Conservation (phyloP, 2,797 vertebrate genomes). For the Danio albolineatus region DNA sequence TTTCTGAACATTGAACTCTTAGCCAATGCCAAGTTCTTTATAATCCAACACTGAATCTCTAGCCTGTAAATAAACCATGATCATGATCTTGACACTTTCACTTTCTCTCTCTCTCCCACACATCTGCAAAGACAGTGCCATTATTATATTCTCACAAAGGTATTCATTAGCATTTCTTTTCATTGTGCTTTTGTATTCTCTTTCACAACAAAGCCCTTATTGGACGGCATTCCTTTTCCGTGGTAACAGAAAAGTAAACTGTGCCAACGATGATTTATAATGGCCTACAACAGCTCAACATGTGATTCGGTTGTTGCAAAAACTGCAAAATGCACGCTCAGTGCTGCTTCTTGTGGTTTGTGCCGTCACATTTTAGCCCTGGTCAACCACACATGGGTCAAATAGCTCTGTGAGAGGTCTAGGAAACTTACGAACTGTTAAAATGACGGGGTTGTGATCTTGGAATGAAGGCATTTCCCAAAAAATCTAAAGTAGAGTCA, state of each 20-base stretch:
- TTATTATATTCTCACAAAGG: not conserved
- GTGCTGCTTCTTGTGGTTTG: too few relatives aligned
- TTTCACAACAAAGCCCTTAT: conserved; percentile 7
- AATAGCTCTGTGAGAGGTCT: conserved; percentile 13
- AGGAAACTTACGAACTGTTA: conserved; percentile 1
- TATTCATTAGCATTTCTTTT: conserved; percentile 21
- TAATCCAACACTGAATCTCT: not conserved
- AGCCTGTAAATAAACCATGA: conserved; percentile 9
- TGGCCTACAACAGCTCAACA: not conserved
- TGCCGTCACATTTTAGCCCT: not conserved
- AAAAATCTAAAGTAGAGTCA: not conserved
- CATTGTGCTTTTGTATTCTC: not conserved
- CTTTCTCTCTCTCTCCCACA: conserved; percentile 19
- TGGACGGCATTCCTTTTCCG: not conserved
- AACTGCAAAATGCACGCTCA: not conserved
- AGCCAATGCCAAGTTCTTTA: not conserved
- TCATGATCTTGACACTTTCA: conserved; percentile 23
- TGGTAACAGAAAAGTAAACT: conserved; percentile 3
- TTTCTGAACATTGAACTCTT: not conserved
- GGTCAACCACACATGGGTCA: conserved; percentile 26
- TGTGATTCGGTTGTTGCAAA: conserved; percentile 13
- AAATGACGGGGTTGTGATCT: conserved; percentile 2
- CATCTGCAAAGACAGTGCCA: not conserved
- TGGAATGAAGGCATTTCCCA: conserved; percentile 6
- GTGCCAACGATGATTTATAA: conserved; percentile 30